Conservation (phyloP, 2,113 vertebrate species). For the Australoheros scitulus region DNA sequence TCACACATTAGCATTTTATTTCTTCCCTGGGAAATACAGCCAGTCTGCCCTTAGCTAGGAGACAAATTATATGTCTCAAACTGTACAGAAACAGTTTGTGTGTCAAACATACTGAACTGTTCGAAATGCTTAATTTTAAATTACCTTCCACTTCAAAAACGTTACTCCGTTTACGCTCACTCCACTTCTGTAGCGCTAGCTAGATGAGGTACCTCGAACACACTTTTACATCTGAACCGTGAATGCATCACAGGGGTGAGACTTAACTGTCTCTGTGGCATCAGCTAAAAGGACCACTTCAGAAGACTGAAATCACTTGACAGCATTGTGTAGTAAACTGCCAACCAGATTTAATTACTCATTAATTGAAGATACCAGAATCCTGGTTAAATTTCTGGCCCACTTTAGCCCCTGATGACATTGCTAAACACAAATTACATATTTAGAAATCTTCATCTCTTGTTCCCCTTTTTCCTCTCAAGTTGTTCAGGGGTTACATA, state of each 20-base stretch:
- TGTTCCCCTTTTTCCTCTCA: constrained; percentile 34
- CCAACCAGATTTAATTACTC: background rate
- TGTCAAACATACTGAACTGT: background rate
- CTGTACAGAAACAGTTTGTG: background rate
- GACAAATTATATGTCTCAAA: background rate
- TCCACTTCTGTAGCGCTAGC: background rate
- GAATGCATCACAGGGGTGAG: too few species aligned
- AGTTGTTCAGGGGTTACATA: constrained; percentile 43
- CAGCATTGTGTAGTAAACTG: background rate
- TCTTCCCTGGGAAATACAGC: background rate
- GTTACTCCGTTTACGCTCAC: background rate
- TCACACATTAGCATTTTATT: background rate
- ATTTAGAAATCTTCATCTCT: constrained; percentile 40
- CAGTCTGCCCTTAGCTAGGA: background rate
- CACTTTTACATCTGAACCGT: background rate
- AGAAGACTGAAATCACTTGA: background rate
- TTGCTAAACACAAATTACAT: constrained; percentile 24
- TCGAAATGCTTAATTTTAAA: background rate
- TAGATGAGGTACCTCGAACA: background rate
- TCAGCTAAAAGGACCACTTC: too few species aligned
- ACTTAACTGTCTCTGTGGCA: background rate
- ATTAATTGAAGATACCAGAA: background rate
- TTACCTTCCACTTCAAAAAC: background rate
- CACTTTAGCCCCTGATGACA: background rate
- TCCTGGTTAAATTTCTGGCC: background rate